Conservation (phyloP, 1,140 invertebrate species). For the Leptinotarsa undecemlineata region DNA sequence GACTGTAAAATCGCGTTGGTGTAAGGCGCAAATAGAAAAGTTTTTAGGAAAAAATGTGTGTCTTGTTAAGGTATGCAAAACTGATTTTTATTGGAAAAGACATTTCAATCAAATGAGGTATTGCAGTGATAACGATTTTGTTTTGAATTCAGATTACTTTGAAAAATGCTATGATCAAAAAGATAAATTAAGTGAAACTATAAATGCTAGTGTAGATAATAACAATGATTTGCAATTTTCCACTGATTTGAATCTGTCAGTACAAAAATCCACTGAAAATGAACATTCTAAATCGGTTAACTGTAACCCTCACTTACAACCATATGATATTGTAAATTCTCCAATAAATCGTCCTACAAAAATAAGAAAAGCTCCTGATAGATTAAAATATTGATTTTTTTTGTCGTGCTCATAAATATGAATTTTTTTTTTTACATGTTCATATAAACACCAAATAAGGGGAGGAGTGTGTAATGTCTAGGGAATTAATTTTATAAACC, state of each 20-base stretch:
- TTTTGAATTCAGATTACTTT: neutral
- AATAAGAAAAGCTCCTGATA: neutral
- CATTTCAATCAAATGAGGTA: conserved; percentile 12
- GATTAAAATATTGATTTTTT: neutral
- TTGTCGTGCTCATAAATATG: too few species aligned
- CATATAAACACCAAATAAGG: too few species aligned
- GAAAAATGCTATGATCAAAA: neutral
- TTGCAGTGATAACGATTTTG: conserved; percentile 5
- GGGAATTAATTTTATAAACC: too few species aligned
- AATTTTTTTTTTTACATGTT: too few species aligned
- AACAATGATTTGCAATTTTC: neutral
- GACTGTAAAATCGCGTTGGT: conserved; percentile 2
- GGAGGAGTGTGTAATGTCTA: too few species aligned
- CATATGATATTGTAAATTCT: neutral
- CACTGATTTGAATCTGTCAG: neutral
- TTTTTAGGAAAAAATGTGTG: neutral
- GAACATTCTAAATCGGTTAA: neutral
- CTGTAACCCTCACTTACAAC: too few species aligned
- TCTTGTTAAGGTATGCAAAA: neutral
- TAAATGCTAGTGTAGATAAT: conserved; percentile 1
- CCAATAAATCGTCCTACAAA: neutral
- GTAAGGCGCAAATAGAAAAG: neutral
- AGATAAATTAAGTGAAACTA: neutral
- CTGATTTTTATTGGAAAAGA: neutral
- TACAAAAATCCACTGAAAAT: neutral